Percentiles rank a stretch among this genome's conserved stretches.
These are phyloP conservation scores for Zalophus californianus DNA, from an alignment of 2,797 vertebrate species.

Conservation along the genomic window DNA sequence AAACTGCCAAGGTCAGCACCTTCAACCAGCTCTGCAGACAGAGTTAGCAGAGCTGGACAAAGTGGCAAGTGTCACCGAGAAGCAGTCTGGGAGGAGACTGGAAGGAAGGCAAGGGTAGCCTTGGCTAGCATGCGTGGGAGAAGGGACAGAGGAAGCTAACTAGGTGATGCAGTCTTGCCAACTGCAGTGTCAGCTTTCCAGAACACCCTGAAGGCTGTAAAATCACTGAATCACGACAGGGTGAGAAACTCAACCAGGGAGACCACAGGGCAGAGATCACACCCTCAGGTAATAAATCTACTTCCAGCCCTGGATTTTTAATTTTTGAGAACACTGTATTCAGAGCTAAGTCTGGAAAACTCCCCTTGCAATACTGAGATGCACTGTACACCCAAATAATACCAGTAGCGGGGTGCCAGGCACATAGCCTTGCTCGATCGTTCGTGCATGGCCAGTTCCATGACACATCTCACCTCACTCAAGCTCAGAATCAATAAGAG, in stretches of 20 bases:
- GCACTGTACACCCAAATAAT: not conserved
- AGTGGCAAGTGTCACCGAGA: not conserved
- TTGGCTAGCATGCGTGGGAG: not conserved
- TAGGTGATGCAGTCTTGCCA: not conserved
- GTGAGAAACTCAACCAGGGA: not conserved
- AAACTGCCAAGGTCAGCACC: not conserved
- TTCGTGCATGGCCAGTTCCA: not conserved
- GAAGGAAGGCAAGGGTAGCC: not conserved
- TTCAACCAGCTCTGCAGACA: not conserved
- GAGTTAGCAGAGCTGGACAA: not conserved
- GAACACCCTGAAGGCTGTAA: not conserved
- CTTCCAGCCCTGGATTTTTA: not conserved
- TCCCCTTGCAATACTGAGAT: not conserved
- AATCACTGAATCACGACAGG: no score
- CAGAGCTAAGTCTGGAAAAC: not conserved
- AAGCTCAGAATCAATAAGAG: not conserved
- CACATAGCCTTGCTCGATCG: not conserved
- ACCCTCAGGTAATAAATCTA: not conserved
- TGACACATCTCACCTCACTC: not conserved
- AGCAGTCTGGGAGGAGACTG: not conserved
- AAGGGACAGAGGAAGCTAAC: not conserved
- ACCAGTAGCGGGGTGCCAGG: not conserved
- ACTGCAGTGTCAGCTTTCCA: not conserved
- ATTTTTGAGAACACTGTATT: not conserved
- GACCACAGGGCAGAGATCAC: not conserved